Base-by-base conservation (phyloP, 1,140 invertebrate species). In the Drosophila baimaii region DNA sequence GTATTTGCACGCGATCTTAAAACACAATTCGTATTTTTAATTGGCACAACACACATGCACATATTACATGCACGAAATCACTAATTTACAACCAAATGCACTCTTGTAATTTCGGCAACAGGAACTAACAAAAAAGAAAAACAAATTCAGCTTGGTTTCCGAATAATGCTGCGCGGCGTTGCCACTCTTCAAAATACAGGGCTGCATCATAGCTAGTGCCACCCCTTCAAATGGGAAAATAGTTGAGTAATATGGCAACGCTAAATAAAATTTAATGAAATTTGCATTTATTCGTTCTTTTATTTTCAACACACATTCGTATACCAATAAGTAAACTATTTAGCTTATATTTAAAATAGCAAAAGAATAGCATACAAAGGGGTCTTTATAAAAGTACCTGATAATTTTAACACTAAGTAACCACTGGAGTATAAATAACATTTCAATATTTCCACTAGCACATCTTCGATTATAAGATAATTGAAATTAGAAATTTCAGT, bases 141-240 rank as follows among this genome's bases (percentile, higher is more conserved):
- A 66, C 51, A 65, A 61, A 71, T 59, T 21, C 27, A 29, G 66
- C 76, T 71, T 82, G 47, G 25, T 21, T 61, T 65, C 9, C 1
- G 29, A 52, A 62, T 31, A n/a, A 21, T 46, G n/a, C n/a, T 7
- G 1, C 0, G 9, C 8, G 41, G 55, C 0, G 77, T 55, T 84
- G 81, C 81, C 81, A 80, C 58, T 3, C 13, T 37, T 19, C 15
- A 0, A 23, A 33, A 31, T 6, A 2, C 59, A 77, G 49, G 17
- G 81, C 35, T 62, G 68, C 47, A 64, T 33, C 55, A 9, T 9
- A 5, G 5, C 0, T 7, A 10, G 19, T 23, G 43, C 2, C 39
- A 7, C 2, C 37, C 37, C 12, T 2, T 5, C 29, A 35, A 6
- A n/a, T n/a, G n/a, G n/a, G n/a, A 10, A 3, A 21, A 33, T n/a